phyloP scores from a whole-genome alignment of 2,113 vertebrate species.

The Entomyzon cyanotis region DNA sequence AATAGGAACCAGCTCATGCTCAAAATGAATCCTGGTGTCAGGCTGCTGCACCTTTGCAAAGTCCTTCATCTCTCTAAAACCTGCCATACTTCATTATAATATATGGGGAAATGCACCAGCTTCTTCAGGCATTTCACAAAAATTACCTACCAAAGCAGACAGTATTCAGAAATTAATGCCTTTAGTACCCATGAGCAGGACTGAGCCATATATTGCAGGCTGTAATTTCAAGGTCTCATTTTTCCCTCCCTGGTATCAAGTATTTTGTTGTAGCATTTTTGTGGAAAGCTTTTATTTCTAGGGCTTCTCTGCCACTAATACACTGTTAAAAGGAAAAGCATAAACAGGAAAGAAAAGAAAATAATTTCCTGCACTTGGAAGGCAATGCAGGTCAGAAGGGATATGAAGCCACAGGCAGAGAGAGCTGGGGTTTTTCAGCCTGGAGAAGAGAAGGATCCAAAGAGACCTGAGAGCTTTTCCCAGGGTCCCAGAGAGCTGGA shows the following conservation, averaged over 20 bases:
- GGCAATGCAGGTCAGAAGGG: background rate
- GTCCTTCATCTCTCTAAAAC: constrained; percentile 50
- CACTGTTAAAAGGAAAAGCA: background rate
- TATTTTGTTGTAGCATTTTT: background rate
- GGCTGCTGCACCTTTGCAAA: constrained; percentile 54
- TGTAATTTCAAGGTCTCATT: constrained; percentile 41
- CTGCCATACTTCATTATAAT: constrained; percentile 16
- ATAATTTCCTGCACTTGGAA: background rate
- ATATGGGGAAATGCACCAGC: background rate
- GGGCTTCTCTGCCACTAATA: background rate
- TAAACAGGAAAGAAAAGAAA: background rate
- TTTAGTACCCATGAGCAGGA: background rate
- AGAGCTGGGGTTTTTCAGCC: background rate
- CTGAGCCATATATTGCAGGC: background rate
- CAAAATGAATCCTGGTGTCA: constrained; percentile 36
- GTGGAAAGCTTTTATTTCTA: background rate
- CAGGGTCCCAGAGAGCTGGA: background rate
- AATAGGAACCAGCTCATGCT: constrained; percentile 43
- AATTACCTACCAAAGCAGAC: constrained; percentile 39
- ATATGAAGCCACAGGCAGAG: background rate
- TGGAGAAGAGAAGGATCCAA: background rate
- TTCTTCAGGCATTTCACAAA: constrained; percentile 7
- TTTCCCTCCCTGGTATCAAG: background rate
- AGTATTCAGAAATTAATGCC: constrained; percentile 39
- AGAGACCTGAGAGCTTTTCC: background rate